Evolutionary conservation across 1,140 invertebrate genomes (phyloP), one percentile per base, ranked within the genome.

Genomic region (Paramacrobiotus metropolitanus): DNA sequence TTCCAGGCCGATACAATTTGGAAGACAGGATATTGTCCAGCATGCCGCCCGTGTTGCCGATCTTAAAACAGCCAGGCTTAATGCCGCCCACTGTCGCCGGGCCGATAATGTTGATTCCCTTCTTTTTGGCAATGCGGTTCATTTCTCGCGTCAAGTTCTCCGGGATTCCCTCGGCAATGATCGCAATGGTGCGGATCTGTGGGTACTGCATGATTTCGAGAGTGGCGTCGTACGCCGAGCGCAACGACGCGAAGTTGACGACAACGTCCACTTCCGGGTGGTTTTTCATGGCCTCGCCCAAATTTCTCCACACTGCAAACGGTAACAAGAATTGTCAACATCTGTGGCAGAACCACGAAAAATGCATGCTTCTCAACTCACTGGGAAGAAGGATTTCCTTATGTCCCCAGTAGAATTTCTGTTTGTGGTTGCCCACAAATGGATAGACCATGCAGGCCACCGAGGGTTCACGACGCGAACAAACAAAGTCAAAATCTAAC

Each of bases 351-450:
- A n/a, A n/a, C n/a, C n/a, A n/a, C n/a, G n/a, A n/a, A n/a, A n/a
- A n/a, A n/a, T n/a, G n/a, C n/a, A n/a, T n/a, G n/a, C n/a, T n/a
- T n/a, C n/a, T n/a, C n/a, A n/a, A 4, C 48, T 60, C 65, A 75
- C 74, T 71, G 64, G 85, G 85, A 70, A 95, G 84, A 3, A 95
- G 80, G 45, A 95, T 84, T 73, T 99, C 94, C 70, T 96, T 96
- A 73, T 98, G 93, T 1, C 94, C 95, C 86, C 93, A 99, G 70
- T 98, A 99, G 75, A 92, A 99, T 74, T 98, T 98, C 72, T 95
- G 91, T 69, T 95, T 95, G 71, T 98, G 93, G 76, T 98, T 92
- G 1, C 92, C 94, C 2, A 91, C 95, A 72, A 92, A 96, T 2
- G 95, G 95, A 76, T 99, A 98, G 18, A 97, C 89, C 69, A 97